Percentiles rank a stretch among this genome's conserved stretches.
These are phyloP conservation scores for Carlito syrichta DNA, from an alignment of 2,113 vertebrate genomes.

Conservation along the genomic window DNA sequence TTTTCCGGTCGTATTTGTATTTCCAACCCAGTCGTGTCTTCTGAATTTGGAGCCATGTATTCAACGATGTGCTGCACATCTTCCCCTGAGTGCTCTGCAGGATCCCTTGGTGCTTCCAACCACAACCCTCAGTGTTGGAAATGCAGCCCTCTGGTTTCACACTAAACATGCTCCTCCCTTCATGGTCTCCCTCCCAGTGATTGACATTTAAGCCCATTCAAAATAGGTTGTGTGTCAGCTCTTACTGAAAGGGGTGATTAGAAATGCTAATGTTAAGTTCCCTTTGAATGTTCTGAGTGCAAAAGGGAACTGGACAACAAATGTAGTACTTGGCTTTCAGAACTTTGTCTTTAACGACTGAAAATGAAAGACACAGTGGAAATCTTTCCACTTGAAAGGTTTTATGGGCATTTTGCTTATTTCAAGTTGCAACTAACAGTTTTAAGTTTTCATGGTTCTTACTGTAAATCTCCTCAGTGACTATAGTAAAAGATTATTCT, in stretches of 20 bases:
- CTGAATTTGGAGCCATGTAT: not conserved
- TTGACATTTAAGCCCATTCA: not conserved
- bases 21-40: not conserved
- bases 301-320: not conserved
- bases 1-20: not conserved
- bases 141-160: not conserved
- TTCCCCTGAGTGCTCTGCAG: not conserved
- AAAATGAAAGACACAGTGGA: not conserved
- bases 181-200: not conserved
- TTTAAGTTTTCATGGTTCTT: not conserved
- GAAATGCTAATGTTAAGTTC: slow-evolving; percentile 5
- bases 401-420: not conserved
- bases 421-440: not conserved
- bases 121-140: too few relatives aligned
- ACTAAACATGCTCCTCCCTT: not conserved
- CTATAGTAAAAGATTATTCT: not conserved
- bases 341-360: not conserved
- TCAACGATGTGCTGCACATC: rapidly evolving
- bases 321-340: not conserved
- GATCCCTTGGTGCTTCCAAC: too few relatives aligned
- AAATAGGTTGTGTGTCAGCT: not conserved
- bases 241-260: not conserved
- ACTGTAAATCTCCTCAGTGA: not conserved
- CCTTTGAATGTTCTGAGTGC: not conserved
- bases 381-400: not conserved